A percentile compares a stretch with the other conserved stretches of the same genome.
These are phyloP conservation scores for Marasmarcha lunaedactyla DNA, from an alignment of 2,888 invertebrate genomes.

Conservation along the genomic window DNA sequence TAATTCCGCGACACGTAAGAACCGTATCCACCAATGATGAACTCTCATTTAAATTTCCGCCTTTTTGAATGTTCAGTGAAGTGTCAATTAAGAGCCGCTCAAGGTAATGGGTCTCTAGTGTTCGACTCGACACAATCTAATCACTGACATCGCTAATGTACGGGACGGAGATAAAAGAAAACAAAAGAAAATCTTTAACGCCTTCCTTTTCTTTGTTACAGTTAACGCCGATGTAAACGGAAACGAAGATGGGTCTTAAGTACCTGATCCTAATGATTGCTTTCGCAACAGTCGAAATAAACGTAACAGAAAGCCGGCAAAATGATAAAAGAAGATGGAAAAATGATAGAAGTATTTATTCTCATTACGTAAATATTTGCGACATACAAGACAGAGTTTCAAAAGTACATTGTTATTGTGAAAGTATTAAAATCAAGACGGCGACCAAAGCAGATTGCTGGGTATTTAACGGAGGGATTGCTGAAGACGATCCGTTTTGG, in stretches of 20 bases:
- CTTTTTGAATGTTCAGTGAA: conserved; percentile 20
- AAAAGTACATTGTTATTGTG: conserved; percentile 77
- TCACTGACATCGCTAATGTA: conserved; percentile 30
- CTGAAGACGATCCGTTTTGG: conserved; percentile 81
- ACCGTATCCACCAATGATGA: neutral
- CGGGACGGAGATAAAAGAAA: conserved; percentile 24
- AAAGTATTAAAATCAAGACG: conserved; percentile 61
- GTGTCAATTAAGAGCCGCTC: conserved; percentile 26
- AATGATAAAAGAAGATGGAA: conserved; percentile 61
- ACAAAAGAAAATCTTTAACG: conserved; percentile 27
- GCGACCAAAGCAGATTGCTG: conserved; percentile 82
- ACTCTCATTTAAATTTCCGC: conserved; percentile 13
- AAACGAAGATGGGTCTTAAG: conserved; percentile 54
- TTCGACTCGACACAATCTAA: conserved; percentile 30
- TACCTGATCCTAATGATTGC: conserved; percentile 61
- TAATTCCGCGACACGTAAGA: neutral
- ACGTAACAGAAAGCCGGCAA: conserved; percentile 57
- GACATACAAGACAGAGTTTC: conserved; percentile 65
- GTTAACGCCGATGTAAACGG: conserved; percentile 44
- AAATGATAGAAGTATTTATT: conserved; percentile 47
- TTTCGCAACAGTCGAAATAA: conserved; percentile 57
- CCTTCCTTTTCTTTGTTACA: conserved; percentile 48
- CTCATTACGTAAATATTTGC: conserved; percentile 67
- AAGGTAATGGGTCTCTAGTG: conserved; percentile 20
- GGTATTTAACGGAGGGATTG: conserved; percentile 78